Conservation (phyloP, 2,888 invertebrate species). For the Cephus nigrinus region DNA sequence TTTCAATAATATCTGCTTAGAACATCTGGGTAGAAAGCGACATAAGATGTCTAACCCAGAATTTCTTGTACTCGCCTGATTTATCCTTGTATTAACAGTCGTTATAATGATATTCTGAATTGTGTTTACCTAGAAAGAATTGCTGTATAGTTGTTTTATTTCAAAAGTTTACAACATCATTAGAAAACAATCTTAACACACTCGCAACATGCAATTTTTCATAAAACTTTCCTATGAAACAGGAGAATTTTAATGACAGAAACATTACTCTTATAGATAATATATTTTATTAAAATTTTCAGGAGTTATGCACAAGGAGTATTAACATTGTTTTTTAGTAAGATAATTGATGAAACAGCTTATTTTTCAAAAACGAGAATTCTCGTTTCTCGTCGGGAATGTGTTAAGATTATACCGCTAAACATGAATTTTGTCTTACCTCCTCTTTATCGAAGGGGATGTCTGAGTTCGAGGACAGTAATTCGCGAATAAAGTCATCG, state of each 20-base stretch:
- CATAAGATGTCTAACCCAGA: slow-evolving; percentile 45
- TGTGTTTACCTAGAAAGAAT: slow-evolving; percentile 38
- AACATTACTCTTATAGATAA: too few relatives aligned
- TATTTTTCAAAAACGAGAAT: too few relatives aligned
- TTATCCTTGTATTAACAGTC: slow-evolving; percentile 49
- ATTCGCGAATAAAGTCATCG: slow-evolving; percentile 37
- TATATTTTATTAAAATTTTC: too few relatives aligned
- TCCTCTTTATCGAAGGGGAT: slow-evolving; percentile 42
- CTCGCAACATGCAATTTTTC: too few relatives aligned
- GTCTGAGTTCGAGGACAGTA: slow-evolving; percentile 39
- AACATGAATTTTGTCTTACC: slow-evolving; percentile 32
- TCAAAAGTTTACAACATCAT: not conserved
- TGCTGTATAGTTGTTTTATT: not conserved
- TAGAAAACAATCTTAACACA: not conserved
- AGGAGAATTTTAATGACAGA: too few relatives aligned
- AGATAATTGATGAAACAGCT: too few relatives aligned
- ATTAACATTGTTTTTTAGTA: too few relatives aligned
- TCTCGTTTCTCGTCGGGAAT: too few relatives aligned
- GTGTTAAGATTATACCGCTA: not conserved
- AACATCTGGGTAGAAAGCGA: slow-evolving; percentile 36
- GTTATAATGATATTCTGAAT: slow-evolving; percentile 40
- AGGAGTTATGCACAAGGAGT: too few relatives aligned
- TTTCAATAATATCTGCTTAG: slow-evolving; percentile 43
- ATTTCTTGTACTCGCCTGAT: slow-evolving; percentile 41
- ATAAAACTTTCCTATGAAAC: too few relatives aligned